Conservation (phyloP, 2,797 vertebrate species). For the Hemibagrus guttatus region DNA sequence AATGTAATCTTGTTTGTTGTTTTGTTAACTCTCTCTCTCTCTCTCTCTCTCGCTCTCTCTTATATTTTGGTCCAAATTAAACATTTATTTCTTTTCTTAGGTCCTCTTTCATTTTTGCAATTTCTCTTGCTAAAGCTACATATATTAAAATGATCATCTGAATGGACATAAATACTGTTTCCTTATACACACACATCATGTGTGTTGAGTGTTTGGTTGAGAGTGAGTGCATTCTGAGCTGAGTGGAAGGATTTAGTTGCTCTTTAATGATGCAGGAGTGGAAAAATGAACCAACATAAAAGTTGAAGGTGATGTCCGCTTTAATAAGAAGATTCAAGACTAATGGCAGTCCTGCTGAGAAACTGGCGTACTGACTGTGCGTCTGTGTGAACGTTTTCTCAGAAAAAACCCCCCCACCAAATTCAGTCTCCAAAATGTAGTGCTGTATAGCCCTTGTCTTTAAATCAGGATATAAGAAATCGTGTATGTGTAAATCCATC, state of each 20-base stretch:
- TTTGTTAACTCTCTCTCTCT: not conserved
- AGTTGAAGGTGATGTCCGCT: not conserved
- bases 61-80: conserved; percentile 1
- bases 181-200: not conserved
- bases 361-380: not conserved
- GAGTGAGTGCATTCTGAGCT: not conserved
- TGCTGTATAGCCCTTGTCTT: too few species aligned
- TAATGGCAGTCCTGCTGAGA: not conserved
- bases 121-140: not conserved
- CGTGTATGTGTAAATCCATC: too few species aligned
- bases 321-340: not conserved
- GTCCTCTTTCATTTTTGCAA: not conserved
- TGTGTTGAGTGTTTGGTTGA: not conserved
- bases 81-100: not conserved
- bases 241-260: not conserved
- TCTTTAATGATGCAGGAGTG: not conserved
- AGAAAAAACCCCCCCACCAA: not conserved
- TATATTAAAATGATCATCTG: not conserved
- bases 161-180: not conserved
- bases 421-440: not conserved
- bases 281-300: not conserved
- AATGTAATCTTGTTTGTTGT: not conserved
- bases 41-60: not conserved
- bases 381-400: not conserved
- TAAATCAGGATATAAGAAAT: too few species aligned